Conservation (phyloP, 2,113 vertebrate species). For the Penelope pileata region DNA sequence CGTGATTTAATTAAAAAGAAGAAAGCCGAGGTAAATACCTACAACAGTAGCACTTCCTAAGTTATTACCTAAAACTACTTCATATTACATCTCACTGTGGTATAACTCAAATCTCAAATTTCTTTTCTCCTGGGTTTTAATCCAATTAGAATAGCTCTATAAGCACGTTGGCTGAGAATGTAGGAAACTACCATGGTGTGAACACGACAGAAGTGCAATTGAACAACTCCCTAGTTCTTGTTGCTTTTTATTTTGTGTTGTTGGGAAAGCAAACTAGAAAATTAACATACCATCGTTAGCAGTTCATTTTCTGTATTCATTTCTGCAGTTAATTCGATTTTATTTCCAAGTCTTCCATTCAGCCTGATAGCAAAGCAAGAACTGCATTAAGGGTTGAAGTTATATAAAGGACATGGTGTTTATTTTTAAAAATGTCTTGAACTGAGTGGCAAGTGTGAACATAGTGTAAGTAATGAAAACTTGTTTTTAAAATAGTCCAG, state of each 20-base stretch:
- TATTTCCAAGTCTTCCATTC: neutral
- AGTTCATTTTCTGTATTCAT: constrained; percentile 7
- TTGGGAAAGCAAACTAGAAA: neutral
- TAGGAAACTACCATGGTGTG: neutral
- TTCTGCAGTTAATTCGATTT: neutral
- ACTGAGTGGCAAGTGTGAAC: constrained; percentile 2
- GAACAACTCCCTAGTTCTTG: neutral
- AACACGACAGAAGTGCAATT: neutral
- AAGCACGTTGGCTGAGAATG: neutral
- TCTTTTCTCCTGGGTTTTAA: neutral
- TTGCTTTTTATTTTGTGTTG: constrained; percentile 9
- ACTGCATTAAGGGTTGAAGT: neutral
- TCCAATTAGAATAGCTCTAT: neutral
- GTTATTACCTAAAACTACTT: constrained; percentile 8
- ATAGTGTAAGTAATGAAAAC: neutral
- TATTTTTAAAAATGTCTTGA: constrained; percentile 36
- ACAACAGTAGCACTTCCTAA: constrained; percentile 9
- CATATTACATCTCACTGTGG: neutral
- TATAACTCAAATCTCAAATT: neutral
- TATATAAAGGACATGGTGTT: neutral
- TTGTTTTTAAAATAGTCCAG: neutral
- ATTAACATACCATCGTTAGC: neutral
- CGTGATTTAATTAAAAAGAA: neutral
- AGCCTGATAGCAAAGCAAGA: neutral
- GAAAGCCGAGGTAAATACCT: neutral